Percentiles rank a stretch among this genome's conserved stretches.
These are phyloP conservation scores for Drosophila neonasuta DNA, from an alignment of 2,888 invertebrate species.

Conservation along the genomic window DNA sequence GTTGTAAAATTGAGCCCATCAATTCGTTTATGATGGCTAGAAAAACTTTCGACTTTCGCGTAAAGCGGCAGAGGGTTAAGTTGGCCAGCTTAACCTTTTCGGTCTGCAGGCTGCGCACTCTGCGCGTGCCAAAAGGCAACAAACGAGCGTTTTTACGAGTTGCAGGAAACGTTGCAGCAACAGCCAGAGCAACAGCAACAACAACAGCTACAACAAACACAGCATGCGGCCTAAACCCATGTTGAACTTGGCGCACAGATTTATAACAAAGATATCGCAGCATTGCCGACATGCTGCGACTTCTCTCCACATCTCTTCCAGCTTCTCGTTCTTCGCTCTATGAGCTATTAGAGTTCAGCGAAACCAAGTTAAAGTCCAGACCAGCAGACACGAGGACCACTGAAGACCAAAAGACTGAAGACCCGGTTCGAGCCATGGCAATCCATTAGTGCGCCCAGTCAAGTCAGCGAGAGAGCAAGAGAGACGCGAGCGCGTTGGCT, in stretches of 20 bases:
- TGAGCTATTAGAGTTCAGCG: slow-evolving; percentile 77
- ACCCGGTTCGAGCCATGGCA: slow-evolving; percentile 58
- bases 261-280: slow-evolving; percentile 81
- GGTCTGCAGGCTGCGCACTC: slow-evolving; percentile 49
- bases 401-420: slow-evolving; percentile 32
- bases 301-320: slow-evolving; percentile 15
- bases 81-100: slow-evolving; percentile 69
- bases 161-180: slow-evolving; percentile 59
- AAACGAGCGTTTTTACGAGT: slow-evolving; percentile 75
- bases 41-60: slow-evolving; percentile 32
- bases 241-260: slow-evolving; percentile 77
- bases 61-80: slow-evolving; percentile 56
- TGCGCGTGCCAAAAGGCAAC: slow-evolving; percentile 77
- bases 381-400: slow-evolving; percentile 18
- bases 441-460: slow-evolving; percentile 66
- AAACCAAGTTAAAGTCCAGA: slow-evolving; percentile 54
- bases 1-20: slow-evolving; percentile 59
- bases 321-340: slow-evolving; percentile 53
- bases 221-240: slow-evolving; percentile 66
- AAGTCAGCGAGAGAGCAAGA: background rate
- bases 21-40: slow-evolving; percentile 55
- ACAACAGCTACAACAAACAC: slow-evolving; percentile 63
- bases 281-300: slow-evolving; percentile 73
- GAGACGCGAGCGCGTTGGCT: slow-evolving; percentile 46
- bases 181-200: slow-evolving; percentile 11